Evolutionary conservation across 2,797 vertebrate species (phyloP).

Genomic region (Alectoris magna): DNA sequence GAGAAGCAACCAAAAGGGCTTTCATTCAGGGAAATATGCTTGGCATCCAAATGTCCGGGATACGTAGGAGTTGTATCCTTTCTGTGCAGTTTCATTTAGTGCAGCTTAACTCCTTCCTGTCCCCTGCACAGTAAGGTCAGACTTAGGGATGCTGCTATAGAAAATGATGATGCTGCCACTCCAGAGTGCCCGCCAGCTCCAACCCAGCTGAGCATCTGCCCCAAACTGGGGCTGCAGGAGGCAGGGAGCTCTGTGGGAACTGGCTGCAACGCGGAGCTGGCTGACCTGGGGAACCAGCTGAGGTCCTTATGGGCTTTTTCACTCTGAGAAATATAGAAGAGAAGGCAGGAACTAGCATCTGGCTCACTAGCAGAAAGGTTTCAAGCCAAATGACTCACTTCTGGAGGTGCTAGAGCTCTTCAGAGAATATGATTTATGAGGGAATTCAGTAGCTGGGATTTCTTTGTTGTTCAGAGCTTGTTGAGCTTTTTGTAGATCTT

Average conservation of each 20-base stretch:
- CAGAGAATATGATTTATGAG: slow-evolving; percentile 49
- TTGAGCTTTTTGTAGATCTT: slow-evolving; percentile 42
- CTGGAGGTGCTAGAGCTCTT: slow-evolving; percentile 45
- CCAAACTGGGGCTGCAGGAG: not conserved
- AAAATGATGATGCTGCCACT: not conserved
- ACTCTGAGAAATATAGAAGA: not conserved
- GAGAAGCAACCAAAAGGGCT: slow-evolving; percentile 75
- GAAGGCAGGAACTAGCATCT: slow-evolving; percentile 22
- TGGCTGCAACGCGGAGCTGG: not conserved
- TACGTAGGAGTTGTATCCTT: slow-evolving; percentile 80
- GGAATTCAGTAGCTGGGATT: slow-evolving; percentile 26
- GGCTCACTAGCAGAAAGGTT: slow-evolving; percentile 40
- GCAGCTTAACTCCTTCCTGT: slow-evolving; percentile 75
- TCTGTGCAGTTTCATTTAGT: slow-evolving; percentile 64
- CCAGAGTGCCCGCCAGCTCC: not conserved
- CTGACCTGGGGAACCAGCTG: slow-evolving; percentile 21
- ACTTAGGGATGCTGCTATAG: not conserved
- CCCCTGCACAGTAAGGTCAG: not conserved
- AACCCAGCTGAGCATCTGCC: not conserved
- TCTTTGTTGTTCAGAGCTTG: slow-evolving; percentile 41
- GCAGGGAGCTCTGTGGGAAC: not conserved
- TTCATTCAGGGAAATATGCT: slow-evolving; percentile 84
- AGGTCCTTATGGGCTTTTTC: not conserved
- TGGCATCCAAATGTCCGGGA: slow-evolving; percentile 77
- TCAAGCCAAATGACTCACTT: slow-evolving; percentile 64